Percentiles rank a stretch among this genome's conserved stretches.
These are phyloP conservation scores for Otus sunia DNA, from an alignment of 2,113 vertebrate genomes.

Conservation along the genomic window DNA sequence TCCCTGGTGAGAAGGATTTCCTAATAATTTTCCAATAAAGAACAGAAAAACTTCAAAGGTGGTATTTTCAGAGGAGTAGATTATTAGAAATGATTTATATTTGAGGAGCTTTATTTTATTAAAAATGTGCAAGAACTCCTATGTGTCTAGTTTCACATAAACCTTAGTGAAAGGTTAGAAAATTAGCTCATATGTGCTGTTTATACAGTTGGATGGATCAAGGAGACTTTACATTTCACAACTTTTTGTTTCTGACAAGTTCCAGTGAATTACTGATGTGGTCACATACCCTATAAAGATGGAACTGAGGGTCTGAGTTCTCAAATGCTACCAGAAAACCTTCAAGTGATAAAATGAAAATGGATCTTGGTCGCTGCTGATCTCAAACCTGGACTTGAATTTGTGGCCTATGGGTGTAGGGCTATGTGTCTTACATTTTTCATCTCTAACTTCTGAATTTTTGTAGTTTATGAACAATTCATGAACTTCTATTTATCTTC, in stretches of 20 bases:
- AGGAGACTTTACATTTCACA: constrained; percentile 26
- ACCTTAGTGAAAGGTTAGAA: constrained; percentile 20
- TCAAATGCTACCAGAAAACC: neutral
- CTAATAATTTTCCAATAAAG: neutral
- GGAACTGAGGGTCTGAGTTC: neutral
- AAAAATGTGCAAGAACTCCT: neutral
- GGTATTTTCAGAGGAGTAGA: neutral
- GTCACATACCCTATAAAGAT: neutral
- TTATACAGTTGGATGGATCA: neutral
- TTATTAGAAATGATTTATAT: constrained; percentile 19
- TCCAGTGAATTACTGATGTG: constrained; percentile 19
- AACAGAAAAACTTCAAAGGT: neutral
- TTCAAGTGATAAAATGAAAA: constrained; percentile 42
- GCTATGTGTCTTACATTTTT: constrained; percentile 4
- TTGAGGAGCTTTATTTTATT: constrained; percentile 42
- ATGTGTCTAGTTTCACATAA: neutral
- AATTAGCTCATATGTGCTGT: constrained; percentile 16
- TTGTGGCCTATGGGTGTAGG: neutral
- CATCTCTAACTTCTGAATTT: constrained; percentile 14
- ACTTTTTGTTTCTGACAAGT: constrained; percentile 35
- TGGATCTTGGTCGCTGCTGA: neutral
- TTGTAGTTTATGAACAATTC: constrained; percentile 55
- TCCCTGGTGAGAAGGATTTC: neutral
- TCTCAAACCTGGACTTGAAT: neutral
- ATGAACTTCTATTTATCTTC: constrained; percentile 56